These are phyloP conservation scores for Leptopilina myrica DNA, from an alignment of 2,888 invertebrate species.

Conservation along the genomic window DNA sequence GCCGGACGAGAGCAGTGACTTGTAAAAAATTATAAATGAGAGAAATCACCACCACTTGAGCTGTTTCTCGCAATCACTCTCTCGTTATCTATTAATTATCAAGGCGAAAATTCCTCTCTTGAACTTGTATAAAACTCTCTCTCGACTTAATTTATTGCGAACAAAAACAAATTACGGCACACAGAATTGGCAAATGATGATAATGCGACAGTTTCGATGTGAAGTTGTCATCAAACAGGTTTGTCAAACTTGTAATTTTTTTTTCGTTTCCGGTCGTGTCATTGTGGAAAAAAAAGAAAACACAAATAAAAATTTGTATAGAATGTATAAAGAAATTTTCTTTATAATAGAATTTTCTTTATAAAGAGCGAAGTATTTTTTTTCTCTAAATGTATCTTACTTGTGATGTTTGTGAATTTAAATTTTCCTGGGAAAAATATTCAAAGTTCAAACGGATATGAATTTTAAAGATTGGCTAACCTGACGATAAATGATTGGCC, in stretches of 20 bases:
- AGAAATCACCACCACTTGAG: neutral
- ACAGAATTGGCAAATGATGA: neutral
- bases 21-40: slow-evolving; percentile 14
- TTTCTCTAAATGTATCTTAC: neutral
- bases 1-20: slow-evolving; percentile 14
- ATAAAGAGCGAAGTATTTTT: neutral
- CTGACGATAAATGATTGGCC: slow-evolving; percentile 14
- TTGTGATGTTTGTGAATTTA: neutral
- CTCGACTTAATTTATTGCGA: slow-evolving; percentile 6
- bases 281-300: neutral
- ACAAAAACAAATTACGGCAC: slow-evolving; percentile 32
- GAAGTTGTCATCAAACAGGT: slow-evolving; percentile 2
- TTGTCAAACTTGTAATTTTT: neutral
- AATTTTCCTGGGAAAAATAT: neutral
- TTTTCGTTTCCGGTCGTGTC: neutral
- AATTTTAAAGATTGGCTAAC: neutral
- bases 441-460: neutral
- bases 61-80: slow-evolving; percentile 5
- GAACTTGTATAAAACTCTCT: neutral
- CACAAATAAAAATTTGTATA: too few species aligned
- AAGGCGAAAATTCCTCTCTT: neutral
- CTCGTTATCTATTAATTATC: slow-evolving; percentile 6
- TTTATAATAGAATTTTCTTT: too few species aligned
- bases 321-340: too few species aligned
- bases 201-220: neutral